Base-by-base conservation (phyloP, 2,888 invertebrate genomes). In the Orthosia gracilis region DNA sequence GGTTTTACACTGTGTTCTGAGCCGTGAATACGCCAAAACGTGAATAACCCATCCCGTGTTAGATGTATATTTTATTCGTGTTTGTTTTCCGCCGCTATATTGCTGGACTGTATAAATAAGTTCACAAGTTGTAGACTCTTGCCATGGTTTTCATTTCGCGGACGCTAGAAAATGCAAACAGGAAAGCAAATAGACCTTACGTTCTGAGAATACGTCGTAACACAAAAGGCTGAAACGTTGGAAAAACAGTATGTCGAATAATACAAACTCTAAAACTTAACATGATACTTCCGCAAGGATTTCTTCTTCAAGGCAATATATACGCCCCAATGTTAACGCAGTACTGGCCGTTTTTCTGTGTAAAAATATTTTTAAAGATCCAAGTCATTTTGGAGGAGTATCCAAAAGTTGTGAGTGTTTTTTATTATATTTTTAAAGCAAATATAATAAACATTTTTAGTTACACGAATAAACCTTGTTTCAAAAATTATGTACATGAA, bases 1-100 rank as follows among this genome's bases (percentile, higher is more conserved):
- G 86, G 84, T 88, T 89, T 89, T 77, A 77, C 78, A 77, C 73
- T 82, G 73, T 83, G 83, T 79, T 84, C 69, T 82, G 83, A 81
- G 70, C 84, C 85, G 76, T 87, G 81, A 87, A 85, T 86, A 80
- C 80, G 59, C 78, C 59, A 84, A 85, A 87, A 83, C 72, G 77
- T 76, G 76, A 84, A 79, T 65, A 79, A 49, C 63, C 52, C 0
- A 64, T 78, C 49, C 68, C 12, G 73, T 73, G 76, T 78, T 85
- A 75, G 73, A 74, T 55, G 68, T 62, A 80, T 79, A 82, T 82
- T 85, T 80, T 82, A 78, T 83, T 80, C 57, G 58, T 71, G 69
- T 80, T 80, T 81, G 73, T 80, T 66, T 69, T 54, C 70, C 54
- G n/a, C 52, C 13, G 47, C 17, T 69, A 59, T 78, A 69, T 75